These are phyloP conservation scores for Ylistrum balloti DNA, from an alignment of 1,140 invertebrate species.

Conservation along the genomic window DNA sequence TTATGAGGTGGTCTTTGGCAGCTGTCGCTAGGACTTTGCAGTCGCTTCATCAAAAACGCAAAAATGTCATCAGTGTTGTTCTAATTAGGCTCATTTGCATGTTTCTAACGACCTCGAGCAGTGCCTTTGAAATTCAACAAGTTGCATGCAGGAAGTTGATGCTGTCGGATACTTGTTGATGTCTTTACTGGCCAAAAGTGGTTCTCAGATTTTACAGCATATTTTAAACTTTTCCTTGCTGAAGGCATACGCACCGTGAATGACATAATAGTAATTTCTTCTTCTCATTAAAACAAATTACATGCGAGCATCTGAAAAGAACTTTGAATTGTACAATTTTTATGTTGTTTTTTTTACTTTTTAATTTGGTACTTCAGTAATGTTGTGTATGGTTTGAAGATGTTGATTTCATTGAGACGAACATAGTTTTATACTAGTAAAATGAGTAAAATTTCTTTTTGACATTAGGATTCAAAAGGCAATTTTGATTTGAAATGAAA, in stretches of 20 bases:
- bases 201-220: background rate
- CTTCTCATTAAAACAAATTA: too few relatives aligned
- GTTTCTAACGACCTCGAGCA: constrained; percentile 17
- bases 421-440: too few relatives aligned
- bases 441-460: too few relatives aligned
- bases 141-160: background rate
- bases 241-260: background rate
- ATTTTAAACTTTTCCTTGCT: background rate
- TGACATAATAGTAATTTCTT: background rate
- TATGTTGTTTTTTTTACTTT: too few relatives aligned
- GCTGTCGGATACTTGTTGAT: background rate
- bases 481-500: too few relatives aligned
- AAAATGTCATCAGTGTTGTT: constrained; percentile 17
- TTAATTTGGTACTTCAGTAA: too few relatives aligned
- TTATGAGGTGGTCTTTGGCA: background rate
- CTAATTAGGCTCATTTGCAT: constrained; percentile 33
- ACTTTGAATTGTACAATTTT: too few relatives aligned
- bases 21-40: constrained; percentile 4
- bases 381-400: too few relatives aligned
- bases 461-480: too few relatives aligned
- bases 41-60: constrained; percentile 24
- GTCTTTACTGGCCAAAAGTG: background rate
- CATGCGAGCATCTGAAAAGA: too few relatives aligned
- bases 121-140: constrained; percentile 13
- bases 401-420: too few relatives aligned